Conservation (phyloP, 1,140 invertebrate genomes). For the Drosophila erecta region DNA sequence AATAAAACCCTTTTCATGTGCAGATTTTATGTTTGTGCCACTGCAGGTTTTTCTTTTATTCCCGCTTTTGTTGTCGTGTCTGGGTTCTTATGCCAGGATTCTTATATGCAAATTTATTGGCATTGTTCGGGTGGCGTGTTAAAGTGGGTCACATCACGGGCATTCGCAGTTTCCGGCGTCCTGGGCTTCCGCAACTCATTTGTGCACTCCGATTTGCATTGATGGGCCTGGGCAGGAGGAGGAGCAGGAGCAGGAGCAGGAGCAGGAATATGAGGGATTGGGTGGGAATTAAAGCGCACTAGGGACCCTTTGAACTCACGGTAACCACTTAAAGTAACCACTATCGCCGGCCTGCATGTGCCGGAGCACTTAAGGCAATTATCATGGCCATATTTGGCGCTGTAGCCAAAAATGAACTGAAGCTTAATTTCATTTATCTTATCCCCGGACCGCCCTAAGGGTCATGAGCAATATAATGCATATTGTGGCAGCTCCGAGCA, state of each 20-base stretch:
- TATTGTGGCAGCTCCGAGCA: conserved; percentile 60
- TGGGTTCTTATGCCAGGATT: conserved; percentile 26
- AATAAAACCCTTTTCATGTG: conserved; percentile 66
- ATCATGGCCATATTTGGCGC: conserved; percentile 51
- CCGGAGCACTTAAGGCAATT: conserved; percentile 51
- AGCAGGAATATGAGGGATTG: conserved; percentile 12
- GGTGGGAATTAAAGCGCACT: conserved; percentile 19
- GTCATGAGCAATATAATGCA: conserved; percentile 63
- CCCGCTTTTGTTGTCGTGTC: conserved; percentile 17
- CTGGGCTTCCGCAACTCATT: conserved; percentile 19
- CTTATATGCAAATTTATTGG: conserved; percentile 80
- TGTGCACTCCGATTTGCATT: conserved; percentile 38
- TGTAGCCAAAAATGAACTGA: conserved; percentile 59
- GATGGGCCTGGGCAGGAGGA: conserved; percentile 9
- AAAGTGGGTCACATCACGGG: conserved; percentile 55
- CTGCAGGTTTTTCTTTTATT: conserved; percentile 41
- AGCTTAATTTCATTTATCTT: conserved; percentile 77
- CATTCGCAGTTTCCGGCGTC: not conserved
- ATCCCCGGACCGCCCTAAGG: conserved; percentile 63
- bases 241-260: too few species aligned
- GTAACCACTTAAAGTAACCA: conserved; percentile 29
- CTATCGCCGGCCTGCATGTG: conserved; percentile 35
- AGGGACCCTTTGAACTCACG: conserved; percentile 29
- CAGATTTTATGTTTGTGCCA: conserved; percentile 65
- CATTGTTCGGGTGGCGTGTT: conserved; percentile 30